Conservation (phyloP, 2,113 vertebrate species). For the Anas platyrhynchos region DNA sequence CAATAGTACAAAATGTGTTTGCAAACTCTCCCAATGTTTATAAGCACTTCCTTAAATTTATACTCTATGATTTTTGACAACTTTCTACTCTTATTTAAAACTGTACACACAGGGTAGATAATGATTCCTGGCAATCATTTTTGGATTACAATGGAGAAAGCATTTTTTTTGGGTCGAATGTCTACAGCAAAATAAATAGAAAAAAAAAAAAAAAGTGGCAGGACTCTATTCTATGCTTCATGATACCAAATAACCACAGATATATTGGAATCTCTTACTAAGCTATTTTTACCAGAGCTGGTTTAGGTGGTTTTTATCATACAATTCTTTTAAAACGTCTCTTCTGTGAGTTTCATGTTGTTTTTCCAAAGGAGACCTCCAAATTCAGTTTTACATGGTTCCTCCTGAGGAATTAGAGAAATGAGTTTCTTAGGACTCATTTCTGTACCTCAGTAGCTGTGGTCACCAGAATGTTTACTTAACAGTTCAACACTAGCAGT, state of each 20-base stretch:
- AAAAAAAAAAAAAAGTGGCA: background rate
- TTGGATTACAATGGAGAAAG: background rate
- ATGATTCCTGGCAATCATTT: background rate
- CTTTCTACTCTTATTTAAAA: constrained; percentile 23
- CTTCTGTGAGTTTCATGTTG: background rate
- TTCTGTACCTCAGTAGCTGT: background rate
- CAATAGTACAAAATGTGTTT: background rate
- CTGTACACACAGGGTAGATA: background rate
- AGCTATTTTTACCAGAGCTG: background rate
- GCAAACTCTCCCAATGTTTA: constrained; percentile 14
- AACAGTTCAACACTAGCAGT: background rate
- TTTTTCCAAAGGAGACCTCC: background rate
- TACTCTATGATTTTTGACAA: background rate
- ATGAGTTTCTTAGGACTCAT: background rate
- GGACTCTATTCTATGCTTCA: background rate
- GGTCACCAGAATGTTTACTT: background rate
- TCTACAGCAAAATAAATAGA: constrained; percentile 22
- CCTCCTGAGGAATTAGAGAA: constrained; percentile 9
- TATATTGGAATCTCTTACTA: background rate
- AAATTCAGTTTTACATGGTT: background rate
- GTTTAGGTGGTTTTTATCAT: background rate
- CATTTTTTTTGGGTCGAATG: background rate
- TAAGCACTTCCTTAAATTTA: constrained; percentile 31
- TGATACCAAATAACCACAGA: background rate
- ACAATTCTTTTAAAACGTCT: background rate